Evolutionary conservation across 2,113 vertebrate species (phyloP).

Genomic region (Delphinus delphis): DNA sequence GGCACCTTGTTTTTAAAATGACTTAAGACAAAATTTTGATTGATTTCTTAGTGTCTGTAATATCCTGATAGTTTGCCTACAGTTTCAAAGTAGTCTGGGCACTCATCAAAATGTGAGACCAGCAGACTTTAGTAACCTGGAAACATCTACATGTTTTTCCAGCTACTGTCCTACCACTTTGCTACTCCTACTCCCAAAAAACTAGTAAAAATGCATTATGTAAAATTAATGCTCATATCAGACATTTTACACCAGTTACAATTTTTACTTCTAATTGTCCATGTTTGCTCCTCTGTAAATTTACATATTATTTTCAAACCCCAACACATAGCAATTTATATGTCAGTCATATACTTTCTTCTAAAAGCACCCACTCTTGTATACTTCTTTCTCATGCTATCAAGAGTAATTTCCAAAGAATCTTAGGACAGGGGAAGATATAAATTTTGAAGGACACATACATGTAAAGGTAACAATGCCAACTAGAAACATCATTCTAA

Average conservation of each 20-base stretch:
- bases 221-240: neutral
- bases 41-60: neutral
- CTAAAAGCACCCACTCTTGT: neutral
- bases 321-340: slow-evolving; percentile 67
- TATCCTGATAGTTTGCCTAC: neutral
- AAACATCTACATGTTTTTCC: neutral
- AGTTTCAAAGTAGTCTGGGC: neutral
- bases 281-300: neutral
- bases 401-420: neutral
- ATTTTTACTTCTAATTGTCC: neutral
- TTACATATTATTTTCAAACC: neutral
- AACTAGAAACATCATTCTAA: slow-evolving; percentile 5
- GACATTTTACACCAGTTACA: neutral
- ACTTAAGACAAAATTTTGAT: neutral
- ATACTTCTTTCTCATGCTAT: slow-evolving; percentile 38
- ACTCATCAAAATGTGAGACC: neutral
- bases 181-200: neutral
- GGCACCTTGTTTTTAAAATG: neutral
- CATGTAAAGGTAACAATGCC: slow-evolving; percentile 64
- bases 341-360: slow-evolving; percentile 68
- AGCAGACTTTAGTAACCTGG: neutral
- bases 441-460: neutral
- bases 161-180: neutral
- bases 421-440: neutral
- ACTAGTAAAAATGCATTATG: neutral